phyloP scores from a whole-genome alignment of 2,113 vertebrate species.

The Heteronetta atricapilla region DNA sequence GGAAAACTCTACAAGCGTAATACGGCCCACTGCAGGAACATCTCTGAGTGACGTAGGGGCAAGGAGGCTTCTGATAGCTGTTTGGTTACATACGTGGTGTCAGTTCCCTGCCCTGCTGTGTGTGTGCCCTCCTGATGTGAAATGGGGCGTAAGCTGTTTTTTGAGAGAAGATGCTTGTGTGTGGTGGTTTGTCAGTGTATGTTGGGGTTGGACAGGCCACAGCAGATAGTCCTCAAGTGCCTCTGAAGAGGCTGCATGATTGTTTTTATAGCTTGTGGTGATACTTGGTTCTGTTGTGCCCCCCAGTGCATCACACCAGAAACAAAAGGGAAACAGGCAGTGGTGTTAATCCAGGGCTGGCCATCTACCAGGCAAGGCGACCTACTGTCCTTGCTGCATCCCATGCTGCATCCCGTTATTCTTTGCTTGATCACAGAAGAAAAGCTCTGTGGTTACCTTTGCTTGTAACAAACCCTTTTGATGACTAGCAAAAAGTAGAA shows the following conservation, averaged over 20 bases:
- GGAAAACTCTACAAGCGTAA: accelerated
- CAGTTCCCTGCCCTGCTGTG: accelerated
- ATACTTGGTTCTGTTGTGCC: background rate
- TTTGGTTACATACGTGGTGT: accelerated
- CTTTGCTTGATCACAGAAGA: accelerated
- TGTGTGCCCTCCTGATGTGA: accelerated
- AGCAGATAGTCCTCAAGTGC: background rate
- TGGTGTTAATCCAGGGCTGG: background rate
- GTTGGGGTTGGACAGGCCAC: accelerated
- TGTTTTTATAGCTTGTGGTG: background rate
- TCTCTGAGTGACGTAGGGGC: accelerated
- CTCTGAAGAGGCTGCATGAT: background rate
- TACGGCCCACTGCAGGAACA: background rate
- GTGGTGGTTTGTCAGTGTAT: background rate
- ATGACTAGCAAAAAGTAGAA: background rate
- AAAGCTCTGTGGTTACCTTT: background rate
- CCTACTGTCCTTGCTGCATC: background rate
- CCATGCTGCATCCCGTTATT: accelerated
- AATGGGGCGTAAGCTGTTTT: accelerated
- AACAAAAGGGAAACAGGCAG: background rate
- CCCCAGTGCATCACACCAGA: accelerated
- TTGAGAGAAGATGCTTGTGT: accelerated
- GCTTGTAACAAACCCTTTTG: background rate
- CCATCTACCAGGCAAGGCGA: accelerated
- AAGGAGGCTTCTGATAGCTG: background rate